Conservation (phyloP, 1,140 invertebrate species). For the Camponotus pennsylvanicus region DNA sequence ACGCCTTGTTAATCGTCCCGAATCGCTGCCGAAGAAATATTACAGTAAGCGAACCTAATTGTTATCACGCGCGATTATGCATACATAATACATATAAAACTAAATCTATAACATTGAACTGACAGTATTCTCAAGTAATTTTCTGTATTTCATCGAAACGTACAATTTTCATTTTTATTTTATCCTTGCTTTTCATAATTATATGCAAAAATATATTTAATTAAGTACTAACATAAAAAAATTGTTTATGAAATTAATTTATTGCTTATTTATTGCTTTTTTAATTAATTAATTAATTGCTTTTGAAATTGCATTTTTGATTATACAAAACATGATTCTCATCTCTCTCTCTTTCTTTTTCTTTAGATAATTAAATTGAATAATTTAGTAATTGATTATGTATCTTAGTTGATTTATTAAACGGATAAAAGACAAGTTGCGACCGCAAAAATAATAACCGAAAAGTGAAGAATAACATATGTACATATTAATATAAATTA, state of each 20-base stretch:
- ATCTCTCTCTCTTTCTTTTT: background rate
- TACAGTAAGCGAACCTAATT: background rate
- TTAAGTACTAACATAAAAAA: background rate
- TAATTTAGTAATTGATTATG: conserved; percentile 6
- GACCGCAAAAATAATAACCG: background rate
- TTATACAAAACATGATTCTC: background rate
- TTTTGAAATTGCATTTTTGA: background rate
- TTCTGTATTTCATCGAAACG: background rate
- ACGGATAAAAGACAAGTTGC: conserved; percentile 14
- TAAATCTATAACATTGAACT: background rate
- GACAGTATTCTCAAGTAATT: background rate
- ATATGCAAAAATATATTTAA: background rate
- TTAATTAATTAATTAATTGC: no score
- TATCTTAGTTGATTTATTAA: conserved; percentile 37
- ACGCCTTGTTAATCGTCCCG: background rate
- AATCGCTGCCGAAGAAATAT: background rate
- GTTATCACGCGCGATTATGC: background rate
- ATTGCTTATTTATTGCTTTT: no score
- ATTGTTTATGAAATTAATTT: background rate
- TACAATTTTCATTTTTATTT: background rate
- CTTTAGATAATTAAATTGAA: background rate
- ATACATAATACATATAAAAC: no score
- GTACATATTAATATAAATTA: conserved; percentile 21
- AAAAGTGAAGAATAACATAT: background rate
- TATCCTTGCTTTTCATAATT: background rate